phyloP scores from a whole-genome alignment of 2,113 vertebrate genomes.

The Progne subis region DNA sequence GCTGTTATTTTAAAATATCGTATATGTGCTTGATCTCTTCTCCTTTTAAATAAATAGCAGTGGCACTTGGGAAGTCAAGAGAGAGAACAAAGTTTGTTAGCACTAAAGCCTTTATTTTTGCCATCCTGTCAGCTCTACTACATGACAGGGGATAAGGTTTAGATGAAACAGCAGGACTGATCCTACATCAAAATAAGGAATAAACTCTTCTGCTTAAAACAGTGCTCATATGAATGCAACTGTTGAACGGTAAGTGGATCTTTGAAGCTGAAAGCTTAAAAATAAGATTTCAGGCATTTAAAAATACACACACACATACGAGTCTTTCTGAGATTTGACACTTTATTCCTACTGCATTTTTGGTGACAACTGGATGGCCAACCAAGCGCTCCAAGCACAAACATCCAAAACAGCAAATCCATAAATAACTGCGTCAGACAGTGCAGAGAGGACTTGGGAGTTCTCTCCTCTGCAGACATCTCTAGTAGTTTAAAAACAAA shows the following conservation, averaged over 20 bases:
- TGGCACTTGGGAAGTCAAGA: background rate
- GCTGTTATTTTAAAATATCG: background rate
- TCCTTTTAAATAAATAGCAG: background rate
- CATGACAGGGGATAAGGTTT: background rate
- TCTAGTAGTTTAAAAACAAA: background rate
- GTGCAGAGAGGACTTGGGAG: background rate
- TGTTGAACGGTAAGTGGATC: background rate
- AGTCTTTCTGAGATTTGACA: background rate
- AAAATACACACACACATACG: fast-evolving
- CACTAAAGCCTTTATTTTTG: background rate
- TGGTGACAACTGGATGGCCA: background rate
- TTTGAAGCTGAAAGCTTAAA: background rate
- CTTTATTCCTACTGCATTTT: background rate
- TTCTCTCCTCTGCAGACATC: background rate
- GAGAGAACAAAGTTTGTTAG: background rate
- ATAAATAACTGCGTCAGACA: background rate
- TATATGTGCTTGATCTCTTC: background rate
- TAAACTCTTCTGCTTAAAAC: background rate
- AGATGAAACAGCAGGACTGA: background rate
- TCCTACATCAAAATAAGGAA: conserved; percentile 12
- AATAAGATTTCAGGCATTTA: background rate
- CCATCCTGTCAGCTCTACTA: background rate
- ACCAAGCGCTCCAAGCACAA: background rate
- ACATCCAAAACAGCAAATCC: background rate
- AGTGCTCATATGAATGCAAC: background rate